A percentile compares a stretch with the other conserved stretches of the same genome.
Conservation (phyloP, 2,888 invertebrate genomes). For the Meiosimyza platycephala region DNA sequence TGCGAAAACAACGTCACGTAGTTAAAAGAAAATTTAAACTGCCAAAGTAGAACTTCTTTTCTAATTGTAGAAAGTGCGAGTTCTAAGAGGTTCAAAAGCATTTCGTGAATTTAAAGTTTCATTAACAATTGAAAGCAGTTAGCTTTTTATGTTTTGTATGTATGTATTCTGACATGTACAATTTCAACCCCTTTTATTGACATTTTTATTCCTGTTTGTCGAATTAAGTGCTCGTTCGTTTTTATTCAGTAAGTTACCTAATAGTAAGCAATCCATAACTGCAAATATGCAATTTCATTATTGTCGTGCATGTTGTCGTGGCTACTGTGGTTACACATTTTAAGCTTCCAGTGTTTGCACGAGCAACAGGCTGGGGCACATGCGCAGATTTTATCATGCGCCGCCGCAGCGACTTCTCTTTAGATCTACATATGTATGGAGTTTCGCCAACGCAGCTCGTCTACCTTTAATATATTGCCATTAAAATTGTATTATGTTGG, state of each 20-base stretch:
- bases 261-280: conserved; percentile 24
- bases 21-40: too few species aligned
- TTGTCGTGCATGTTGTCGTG: conserved; percentile 49
- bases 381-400: conserved; percentile 44
- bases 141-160: too few species aligned
- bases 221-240: conserved; percentile 15
- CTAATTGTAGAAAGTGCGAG: too few species aligned
- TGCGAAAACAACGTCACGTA: too few species aligned
- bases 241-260: too few species aligned
- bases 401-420: conserved; percentile 25
- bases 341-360: conserved; percentile 37
- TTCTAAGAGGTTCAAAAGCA: too few species aligned
- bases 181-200: neutral
- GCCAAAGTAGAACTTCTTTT: too few species aligned
- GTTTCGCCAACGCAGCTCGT: conserved; percentile 44
- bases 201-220: conserved; percentile 25
- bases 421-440: conserved; percentile 32
- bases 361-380: conserved; percentile 27
- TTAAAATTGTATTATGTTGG: conserved; percentile 43
- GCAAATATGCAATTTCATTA: conserved; percentile 32
- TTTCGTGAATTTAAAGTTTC: too few species aligned
- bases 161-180: too few species aligned
- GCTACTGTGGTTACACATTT: conserved; percentile 62
- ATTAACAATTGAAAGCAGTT: too few species aligned
- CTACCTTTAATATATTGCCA: conserved; percentile 36